Evolutionary conservation across 2,888 invertebrate species (phyloP).

Genomic region (Imbricaverruca yamaguchii): DNA sequence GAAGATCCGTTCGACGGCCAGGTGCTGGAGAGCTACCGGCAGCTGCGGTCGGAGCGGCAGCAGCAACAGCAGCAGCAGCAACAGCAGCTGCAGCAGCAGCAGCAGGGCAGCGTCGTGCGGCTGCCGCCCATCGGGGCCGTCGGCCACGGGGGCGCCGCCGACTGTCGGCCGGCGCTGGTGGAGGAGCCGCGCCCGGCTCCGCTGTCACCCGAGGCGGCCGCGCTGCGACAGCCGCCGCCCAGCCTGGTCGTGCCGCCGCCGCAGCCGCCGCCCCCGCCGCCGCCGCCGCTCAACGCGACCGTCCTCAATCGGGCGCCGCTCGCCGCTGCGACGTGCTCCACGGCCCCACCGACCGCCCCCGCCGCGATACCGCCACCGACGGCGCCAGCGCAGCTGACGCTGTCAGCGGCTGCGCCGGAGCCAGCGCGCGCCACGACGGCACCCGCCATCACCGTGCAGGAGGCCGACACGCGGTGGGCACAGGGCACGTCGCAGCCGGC

Average conservation of each 20-base stretch:
- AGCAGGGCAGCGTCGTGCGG: not conserved
- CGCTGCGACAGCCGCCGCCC: not conserved
- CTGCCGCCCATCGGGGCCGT: not conserved
- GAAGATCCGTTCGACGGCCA: not conserved
- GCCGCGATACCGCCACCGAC: not conserved
- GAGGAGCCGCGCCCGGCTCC: not conserved
- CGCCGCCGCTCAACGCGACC: not conserved
- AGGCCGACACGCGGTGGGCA: not conserved
- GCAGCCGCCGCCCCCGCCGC: not conserved
- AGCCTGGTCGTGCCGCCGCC: not conserved
- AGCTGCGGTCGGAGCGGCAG: slow-evolving; percentile 16
- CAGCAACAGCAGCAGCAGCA: not conserved
- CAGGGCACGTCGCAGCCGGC: not conserved
- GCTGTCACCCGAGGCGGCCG: not conserved
- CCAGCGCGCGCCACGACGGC: not conserved
- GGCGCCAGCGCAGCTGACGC: not conserved
- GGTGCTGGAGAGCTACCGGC: slow-evolving; percentile 16
- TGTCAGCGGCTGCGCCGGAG: too few species aligned
- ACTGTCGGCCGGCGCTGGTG: slow-evolving; percentile 1
- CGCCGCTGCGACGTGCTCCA: too few species aligned
- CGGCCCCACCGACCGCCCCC: too few species aligned
- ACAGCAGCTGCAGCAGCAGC: not conserved
- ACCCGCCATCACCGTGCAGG: not conserved
- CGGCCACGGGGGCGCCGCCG: not conserved
- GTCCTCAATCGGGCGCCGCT: not conserved